These are phyloP conservation scores for Marasmarcha lunaedactyla DNA, from an alignment of 2,888 invertebrate species.

Conservation along the genomic window DNA sequence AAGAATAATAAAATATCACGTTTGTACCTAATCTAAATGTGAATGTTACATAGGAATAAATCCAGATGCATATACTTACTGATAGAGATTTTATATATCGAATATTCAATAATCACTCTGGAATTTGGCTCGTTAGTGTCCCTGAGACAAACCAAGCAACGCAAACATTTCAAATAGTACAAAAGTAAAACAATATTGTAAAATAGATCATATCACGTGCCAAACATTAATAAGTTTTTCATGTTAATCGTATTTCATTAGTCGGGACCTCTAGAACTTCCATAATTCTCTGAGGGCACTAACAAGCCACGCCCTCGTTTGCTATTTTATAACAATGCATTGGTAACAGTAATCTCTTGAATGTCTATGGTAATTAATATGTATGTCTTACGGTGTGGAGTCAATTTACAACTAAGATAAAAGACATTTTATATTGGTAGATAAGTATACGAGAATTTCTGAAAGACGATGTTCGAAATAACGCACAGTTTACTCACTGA, in stretches of 20 bases:
- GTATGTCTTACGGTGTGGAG: neutral
- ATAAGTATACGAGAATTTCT: neutral
- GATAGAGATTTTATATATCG: conserved; percentile 19
- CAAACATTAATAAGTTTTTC: conserved; percentile 30
- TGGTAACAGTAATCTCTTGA: conserved; percentile 29
- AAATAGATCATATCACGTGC: conserved; percentile 34
- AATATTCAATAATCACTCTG: neutral
- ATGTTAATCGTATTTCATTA: neutral
- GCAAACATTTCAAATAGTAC: conserved; percentile 36
- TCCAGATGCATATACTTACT: conserved; percentile 26
- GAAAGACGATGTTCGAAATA: neutral
- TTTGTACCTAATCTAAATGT: conserved; percentile 40
- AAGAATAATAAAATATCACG: conserved; percentile 10
- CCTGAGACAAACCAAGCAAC: conserved; percentile 20
- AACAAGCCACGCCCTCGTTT: conserved; percentile 27
- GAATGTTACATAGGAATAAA: conserved; percentile 36
- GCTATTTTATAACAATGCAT: conserved; percentile 18
- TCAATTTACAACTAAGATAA: neutral
- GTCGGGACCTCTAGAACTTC: neutral
- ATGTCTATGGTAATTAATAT: neutral
- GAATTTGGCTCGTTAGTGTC: conserved; percentile 46
- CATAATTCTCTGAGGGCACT: conserved; percentile 26
- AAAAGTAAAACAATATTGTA: conserved; percentile 24
- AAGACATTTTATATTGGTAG: neutral
- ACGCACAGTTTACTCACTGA: neutral